Percentiles rank a stretch among this genome's conserved stretches.
Conservation (phyloP, 2,888 invertebrate genomes). For the Scrobipalpa atriplicella region DNA sequence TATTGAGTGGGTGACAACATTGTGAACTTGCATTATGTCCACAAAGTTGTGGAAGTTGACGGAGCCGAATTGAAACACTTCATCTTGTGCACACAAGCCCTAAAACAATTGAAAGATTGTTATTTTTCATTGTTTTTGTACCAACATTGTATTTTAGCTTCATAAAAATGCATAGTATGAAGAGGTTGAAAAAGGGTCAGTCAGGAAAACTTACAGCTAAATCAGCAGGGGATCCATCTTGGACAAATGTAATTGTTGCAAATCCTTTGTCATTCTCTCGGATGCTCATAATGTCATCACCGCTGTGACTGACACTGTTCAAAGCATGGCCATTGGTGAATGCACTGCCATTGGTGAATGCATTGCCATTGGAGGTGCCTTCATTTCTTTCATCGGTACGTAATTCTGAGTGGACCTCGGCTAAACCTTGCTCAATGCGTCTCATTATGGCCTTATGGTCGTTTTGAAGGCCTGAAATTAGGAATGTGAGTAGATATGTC, state of each 20-base stretch:
- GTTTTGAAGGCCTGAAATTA: constrained; percentile 89
- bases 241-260: constrained; percentile 88
- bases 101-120: constrained; percentile 48
- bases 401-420: constrained; percentile 82
- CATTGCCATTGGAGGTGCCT: constrained; percentile 7
- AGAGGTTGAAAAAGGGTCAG: not conserved
- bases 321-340: constrained; percentile 35
- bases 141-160: too few relatives aligned
- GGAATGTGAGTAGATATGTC: not conserved
- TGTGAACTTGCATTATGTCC: constrained; percentile 85
- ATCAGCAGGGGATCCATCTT: constrained; percentile 91
- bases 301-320: constrained; percentile 33
- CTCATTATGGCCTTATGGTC: constrained; percentile 93
- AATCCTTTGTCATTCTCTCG: constrained; percentile 68
- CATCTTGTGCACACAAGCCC: constrained; percentile 88
- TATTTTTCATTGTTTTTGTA: not conserved
- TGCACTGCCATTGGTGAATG: constrained; percentile 8
- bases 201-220: constrained; percentile 45
- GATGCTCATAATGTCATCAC: constrained; percentile 31
- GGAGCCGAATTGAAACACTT: constrained; percentile 90
- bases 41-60: constrained; percentile 87
- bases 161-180: too few relatives aligned
- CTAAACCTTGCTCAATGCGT: constrained; percentile 90
- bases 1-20: constrained; percentile 85
- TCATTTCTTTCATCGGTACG: constrained; percentile 19